These are phyloP conservation scores for Heloderma charlesbogerti DNA, from an alignment of 2,113 vertebrate species.

Conservation along the genomic window DNA sequence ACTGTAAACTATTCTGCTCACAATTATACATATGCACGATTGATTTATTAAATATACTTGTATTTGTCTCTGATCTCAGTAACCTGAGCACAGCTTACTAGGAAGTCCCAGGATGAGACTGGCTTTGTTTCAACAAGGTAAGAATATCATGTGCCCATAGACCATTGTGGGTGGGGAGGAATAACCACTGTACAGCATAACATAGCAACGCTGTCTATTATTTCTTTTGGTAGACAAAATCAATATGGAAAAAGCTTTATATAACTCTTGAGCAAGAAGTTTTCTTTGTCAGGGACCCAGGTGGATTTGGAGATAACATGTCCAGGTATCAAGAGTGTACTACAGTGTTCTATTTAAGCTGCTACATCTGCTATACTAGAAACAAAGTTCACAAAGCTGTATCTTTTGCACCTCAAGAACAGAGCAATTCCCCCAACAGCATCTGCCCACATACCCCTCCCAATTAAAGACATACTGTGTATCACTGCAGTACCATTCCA, in stretches of 20 bases:
- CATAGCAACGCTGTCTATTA: not conserved
- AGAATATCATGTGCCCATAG: not conserved
- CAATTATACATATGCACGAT: not conserved
- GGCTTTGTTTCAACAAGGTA: not conserved
- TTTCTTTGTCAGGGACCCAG: not conserved
- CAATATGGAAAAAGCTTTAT: not conserved
- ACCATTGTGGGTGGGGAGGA: not conserved
- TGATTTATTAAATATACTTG: not conserved
- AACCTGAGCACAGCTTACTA: not conserved
- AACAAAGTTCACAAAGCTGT: not conserved
- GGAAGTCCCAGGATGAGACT: too few species aligned
- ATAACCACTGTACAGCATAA: not conserved
- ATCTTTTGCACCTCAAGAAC: not conserved
- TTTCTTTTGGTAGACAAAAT: not conserved
- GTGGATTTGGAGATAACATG: not conserved
- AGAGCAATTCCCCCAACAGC: not conserved
- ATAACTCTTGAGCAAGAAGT: not conserved
- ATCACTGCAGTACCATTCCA: not conserved
- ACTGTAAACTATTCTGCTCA: not conserved
- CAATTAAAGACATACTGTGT: not conserved
- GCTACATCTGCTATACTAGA: not conserved
- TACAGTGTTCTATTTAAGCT: not conserved
- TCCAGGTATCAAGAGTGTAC: not conserved
- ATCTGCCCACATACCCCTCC: not conserved
- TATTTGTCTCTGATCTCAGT: not conserved